A percentile compares a stretch with the other conserved stretches of the same genome.
phyloP scores from a whole-genome alignment of 2,888 invertebrate genomes.

The Hesperia comma region DNA sequence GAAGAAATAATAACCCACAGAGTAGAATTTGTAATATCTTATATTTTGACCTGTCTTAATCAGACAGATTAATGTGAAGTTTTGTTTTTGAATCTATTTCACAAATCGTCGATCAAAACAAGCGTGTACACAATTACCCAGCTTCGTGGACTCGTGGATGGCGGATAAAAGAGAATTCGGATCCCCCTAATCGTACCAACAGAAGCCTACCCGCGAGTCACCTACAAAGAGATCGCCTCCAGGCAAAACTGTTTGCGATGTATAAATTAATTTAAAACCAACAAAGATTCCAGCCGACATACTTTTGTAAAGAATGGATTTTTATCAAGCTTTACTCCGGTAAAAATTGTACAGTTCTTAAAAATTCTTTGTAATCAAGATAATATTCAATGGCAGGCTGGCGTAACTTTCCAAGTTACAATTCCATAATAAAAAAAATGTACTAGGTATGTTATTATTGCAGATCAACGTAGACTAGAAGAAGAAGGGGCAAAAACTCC shows the following conservation, averaged over 20 bases:
- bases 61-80: background rate
- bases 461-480: too few relatives aligned
- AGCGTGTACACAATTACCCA: constrained; percentile 20
- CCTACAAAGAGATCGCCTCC: constrained; percentile 20
- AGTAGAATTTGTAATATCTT: too few relatives aligned
- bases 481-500: too few relatives aligned
- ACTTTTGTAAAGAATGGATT: constrained; percentile 13
- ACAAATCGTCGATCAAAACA: constrained; percentile 20
- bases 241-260: constrained; percentile 27
- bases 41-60: background rate
- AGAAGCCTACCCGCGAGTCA: constrained; percentile 22
- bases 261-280: constrained; percentile 29
- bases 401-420: background rate
- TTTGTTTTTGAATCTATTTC: constrained; percentile 1
- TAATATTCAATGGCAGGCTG: background rate
- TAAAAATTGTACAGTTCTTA: background rate
- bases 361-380: background rate
- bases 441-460: too few relatives aligned
- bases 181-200: constrained; percentile 29
- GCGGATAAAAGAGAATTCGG: constrained; percentile 28
- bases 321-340: constrained; percentile 3
- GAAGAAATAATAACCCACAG: too few relatives aligned
- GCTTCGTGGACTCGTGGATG: background rate
- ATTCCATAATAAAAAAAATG: too few relatives aligned
- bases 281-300: constrained; percentile 1